Base-by-base conservation (phyloP, 2,888 invertebrate genomes). In the Onthophagus sagittarius region DNA sequence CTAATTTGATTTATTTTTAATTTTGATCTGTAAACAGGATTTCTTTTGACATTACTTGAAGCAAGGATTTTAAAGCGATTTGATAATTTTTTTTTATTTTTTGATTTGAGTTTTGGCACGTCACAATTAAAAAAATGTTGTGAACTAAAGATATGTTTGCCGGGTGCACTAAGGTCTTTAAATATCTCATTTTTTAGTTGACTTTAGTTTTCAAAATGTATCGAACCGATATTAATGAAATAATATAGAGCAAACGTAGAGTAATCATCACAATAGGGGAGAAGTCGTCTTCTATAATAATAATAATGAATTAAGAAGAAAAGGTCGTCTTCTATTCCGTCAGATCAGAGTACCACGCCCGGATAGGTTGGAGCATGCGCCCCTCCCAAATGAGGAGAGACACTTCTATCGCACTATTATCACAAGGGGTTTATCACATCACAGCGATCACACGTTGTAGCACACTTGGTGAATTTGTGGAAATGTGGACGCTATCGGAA, bases 381-480 rank as follows among this genome's bases (percentile, higher is more conserved):
- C 76, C 62, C 62, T 63, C 31, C 63, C 76, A 72, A 67, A 74
- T 73, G 76, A 77, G 75, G 73, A 74, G 77, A 75, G 77, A 78
- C 75, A 77, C 63, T 74, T 76, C 75, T 75, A 65, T 85, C 83
- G 85, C 84, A 84, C 85, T 85, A 86, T 85, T 86, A 86, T 86
- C 85, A 86, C 85, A 86, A 84, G 80, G 69, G 82, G 81, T 81
- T 67, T 80, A 81, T 81, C 81, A 81, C 80, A 81, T 80, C 81
- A 79, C 80, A 82, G 80, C 81, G 84, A 88, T 89, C 88, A 89
- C 87, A 89, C 88, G 83, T 89, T 89, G 81, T 89, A 89, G 84
- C 89, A 89, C 83, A 89, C 88, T 84, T 88, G 88, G 85, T 87
- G 87, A 80, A 88, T 87, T 79, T 88, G 88, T 79, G 88, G 88